Conservation (phyloP, 2,113 vertebrate species). For the Podilymbus podiceps region DNA sequence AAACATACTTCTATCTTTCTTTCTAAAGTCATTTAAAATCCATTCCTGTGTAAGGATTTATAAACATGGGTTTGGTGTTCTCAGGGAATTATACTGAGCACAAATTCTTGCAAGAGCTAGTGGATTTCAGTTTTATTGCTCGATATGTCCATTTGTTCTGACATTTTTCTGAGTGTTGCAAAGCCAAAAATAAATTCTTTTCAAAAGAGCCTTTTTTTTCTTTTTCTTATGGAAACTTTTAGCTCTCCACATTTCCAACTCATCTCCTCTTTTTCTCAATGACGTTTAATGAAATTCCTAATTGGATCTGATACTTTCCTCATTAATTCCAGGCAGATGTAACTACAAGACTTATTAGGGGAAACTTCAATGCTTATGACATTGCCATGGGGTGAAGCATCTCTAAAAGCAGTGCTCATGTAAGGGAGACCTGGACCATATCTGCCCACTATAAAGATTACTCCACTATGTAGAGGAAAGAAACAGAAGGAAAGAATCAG, state of each 20-base stretch:
- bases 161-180: not conserved
- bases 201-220: not conserved
- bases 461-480: not conserved
- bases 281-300: not conserved
- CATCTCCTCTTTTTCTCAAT: not conserved
- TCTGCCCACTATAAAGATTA: not conserved
- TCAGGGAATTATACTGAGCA: not conserved
- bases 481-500: not conserved
- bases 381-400: not conserved
- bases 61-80: not conserved
- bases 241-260: rapidly evolving
- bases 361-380: not conserved
- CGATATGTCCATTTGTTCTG: not conserved
- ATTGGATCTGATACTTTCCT: not conserved
- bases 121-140: not conserved
- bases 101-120: not conserved
- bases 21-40: not conserved
- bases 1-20: not conserved
- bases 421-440: not conserved
- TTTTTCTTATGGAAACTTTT: not conserved
- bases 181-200: not conserved
- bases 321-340: not conserved
- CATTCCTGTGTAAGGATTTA: not conserved
- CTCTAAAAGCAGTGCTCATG: not conserved
- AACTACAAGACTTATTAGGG: not conserved